A percentile compares a stretch with the other conserved stretches of the same genome.
Evolutionary conservation across 2,113 vertebrate genomes (phyloP).

Genomic region (Python bivittatus): DNA sequence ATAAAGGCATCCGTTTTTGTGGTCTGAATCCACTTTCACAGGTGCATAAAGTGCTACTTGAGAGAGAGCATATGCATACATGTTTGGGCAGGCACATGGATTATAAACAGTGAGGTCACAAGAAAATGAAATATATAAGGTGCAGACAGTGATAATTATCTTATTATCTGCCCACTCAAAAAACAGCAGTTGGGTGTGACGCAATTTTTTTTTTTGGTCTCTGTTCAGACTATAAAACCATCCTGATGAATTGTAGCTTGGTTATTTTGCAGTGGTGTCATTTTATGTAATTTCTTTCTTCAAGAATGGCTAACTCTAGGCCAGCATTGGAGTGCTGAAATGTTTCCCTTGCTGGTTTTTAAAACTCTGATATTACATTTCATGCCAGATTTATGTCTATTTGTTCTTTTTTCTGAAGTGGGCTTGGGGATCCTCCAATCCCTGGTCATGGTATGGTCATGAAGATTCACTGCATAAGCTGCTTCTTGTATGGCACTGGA

Average conservation of each 20-base stretch:
- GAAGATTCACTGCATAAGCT: background rate
- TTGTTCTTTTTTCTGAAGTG: background rate
- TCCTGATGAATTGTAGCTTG: background rate
- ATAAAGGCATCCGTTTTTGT: background rate
- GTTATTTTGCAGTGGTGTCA: background rate
- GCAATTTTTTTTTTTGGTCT: background rate
- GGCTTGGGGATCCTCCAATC: background rate
- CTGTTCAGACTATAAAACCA: background rate
- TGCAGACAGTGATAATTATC: background rate
- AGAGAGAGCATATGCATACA: background rate
- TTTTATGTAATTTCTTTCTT: background rate
- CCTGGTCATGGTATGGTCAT: background rate
- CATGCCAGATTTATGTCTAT: background rate
- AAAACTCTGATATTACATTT: background rate
- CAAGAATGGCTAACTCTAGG: background rate
- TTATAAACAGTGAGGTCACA: background rate
- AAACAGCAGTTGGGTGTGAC: background rate
- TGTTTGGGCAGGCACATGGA: background rate
- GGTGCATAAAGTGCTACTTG: background rate
- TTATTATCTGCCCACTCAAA: background rate
- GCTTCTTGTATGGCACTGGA: background rate
- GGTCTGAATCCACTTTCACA: background rate
- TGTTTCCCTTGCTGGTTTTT: background rate
- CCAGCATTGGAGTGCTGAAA: background rate
- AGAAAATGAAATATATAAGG: background rate